These are phyloP conservation scores for Odiellus spinosus DNA, from an alignment of 2,888 invertebrate genomes.

Conservation along the genomic window DNA sequence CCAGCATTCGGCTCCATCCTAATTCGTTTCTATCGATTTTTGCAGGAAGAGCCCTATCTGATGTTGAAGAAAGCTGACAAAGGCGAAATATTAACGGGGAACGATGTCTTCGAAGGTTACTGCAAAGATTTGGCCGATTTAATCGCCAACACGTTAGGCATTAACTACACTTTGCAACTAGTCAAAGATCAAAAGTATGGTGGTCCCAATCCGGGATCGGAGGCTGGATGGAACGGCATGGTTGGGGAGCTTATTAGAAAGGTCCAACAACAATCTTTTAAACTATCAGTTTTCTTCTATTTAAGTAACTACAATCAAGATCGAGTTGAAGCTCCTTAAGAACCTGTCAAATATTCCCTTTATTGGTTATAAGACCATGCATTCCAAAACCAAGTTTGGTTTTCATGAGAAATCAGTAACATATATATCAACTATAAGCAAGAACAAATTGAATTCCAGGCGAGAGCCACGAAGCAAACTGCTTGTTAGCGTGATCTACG, in stretches of 20 bases:
- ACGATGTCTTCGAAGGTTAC: constrained; percentile 71
- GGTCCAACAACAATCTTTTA: constrained; percentile 10
- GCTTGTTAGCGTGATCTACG: too few relatives aligned
- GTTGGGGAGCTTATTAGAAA: constrained; percentile 21
- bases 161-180: constrained; percentile 19
- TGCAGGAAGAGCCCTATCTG: constrained; percentile 69
- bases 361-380: too few relatives aligned
- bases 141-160: constrained; percentile 45
- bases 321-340: neutral
- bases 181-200: constrained; percentile 19
- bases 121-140: constrained; percentile 78
- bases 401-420: too few relatives aligned
- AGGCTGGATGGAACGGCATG: constrained; percentile 23
- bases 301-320: too few relatives aligned
- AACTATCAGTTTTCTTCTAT: neutral
- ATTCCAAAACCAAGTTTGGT: too few relatives aligned
- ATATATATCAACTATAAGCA: too few relatives aligned
- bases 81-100: constrained; percentile 45
- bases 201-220: constrained; percentile 15
- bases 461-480: too few relatives aligned
- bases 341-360: too few relatives aligned
- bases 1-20: neutral
- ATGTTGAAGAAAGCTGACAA: constrained; percentile 53
- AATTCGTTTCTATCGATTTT: too few relatives aligned
- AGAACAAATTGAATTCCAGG: too few relatives aligned